A percentile compares a stretch with the other conserved stretches of the same genome.
Evolutionary conservation across 2,797 vertebrate species (phyloP).

Genomic region (Poeciliopsis infans): DNA sequence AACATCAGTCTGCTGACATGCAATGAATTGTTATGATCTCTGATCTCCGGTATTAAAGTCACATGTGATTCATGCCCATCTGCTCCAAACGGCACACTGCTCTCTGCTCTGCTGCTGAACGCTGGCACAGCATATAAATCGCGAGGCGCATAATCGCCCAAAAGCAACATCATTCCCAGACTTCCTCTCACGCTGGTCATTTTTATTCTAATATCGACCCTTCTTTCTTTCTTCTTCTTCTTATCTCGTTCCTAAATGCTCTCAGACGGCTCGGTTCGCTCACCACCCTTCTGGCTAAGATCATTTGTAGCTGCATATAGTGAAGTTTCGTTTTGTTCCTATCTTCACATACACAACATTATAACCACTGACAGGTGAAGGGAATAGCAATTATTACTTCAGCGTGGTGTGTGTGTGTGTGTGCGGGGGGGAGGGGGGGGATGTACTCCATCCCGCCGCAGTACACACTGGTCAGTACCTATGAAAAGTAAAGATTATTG

Average conservation of each 20-base stretch:
- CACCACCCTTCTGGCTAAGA: not conserved
- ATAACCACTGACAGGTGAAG: not conserved
- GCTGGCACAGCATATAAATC: conserved; percentile 19
- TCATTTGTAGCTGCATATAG: not conserved
- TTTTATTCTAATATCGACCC: conserved; percentile 11
- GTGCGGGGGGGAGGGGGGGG: not conserved
- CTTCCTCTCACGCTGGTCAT: conserved; percentile 1
- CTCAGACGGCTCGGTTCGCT: not conserved
- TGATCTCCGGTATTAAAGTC: conserved; percentile 11
- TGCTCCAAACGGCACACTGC: not conserved
- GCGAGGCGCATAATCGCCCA: not conserved
- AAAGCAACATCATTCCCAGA: conserved; percentile 13
- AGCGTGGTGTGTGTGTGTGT: not conserved
- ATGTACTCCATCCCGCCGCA: not conserved
- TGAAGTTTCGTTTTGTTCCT: not conserved
- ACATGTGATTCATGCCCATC: conserved; percentile 16
- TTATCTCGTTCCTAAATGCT: conserved; percentile 4
- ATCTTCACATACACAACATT: not conserved
- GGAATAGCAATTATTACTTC: not conserved
- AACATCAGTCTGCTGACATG: conserved; percentile 1
- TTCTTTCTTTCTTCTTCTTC: not conserved
- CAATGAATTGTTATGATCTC: conserved; percentile 4
- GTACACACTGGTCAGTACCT: not conserved
- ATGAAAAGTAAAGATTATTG: not conserved
- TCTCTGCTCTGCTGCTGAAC: conserved; percentile 2